Evolutionary conservation across 2,888 invertebrate genomes (phyloP), one percentile per base, ranked within the genome.

Genomic region (Mantis religiosa): DNA sequence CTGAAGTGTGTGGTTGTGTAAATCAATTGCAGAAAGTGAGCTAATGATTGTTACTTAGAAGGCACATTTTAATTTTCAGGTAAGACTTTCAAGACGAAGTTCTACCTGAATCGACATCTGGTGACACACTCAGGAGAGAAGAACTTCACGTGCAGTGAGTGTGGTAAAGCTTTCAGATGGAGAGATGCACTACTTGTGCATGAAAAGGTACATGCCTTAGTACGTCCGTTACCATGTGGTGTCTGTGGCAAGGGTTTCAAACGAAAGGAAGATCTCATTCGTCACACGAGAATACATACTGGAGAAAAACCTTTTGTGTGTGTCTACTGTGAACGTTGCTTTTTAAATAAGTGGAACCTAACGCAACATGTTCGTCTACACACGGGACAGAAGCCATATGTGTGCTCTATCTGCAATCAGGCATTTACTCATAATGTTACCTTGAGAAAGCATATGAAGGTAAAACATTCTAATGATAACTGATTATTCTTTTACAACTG

Each of bases 311-410:
- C 89, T 15, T 89, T 86, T 83, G 85, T 83, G 1, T 89, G 89
- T 47, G 14, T n/a, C 12, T 87, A 82, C 47, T 89, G 89, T 71
- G 82, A 20, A 81, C 83, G 89, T 8, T 27, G 34, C 9, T 89
- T 89, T 71, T 89, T 87, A 3, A 87, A 89, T 34, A 89, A 89
- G 30, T 89, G 89, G 89, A 89, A 89, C 15, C 71, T 89, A 9
- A 89, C 89, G 28, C 89, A 89, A 71, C 89, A 89, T 30, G 47
- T 89, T 82, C 86, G 89, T 9, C 54, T 89, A 25, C 89, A 89
- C 54, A 89, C 89, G 2, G 89, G 89, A 12, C 82, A 86, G n/a
- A 89, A 87, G 71, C 89, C 89, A 12, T 89, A 89, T 30, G 71
- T 83, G n/a, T 89, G 89, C 34, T 27, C 71, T 14, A 28, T 89